A percentile compares a stretch with the other conserved stretches of the same genome.
phyloP scores from a whole-genome alignment of 2,113 vertebrate genomes.

The Syngnathus floridae region DNA sequence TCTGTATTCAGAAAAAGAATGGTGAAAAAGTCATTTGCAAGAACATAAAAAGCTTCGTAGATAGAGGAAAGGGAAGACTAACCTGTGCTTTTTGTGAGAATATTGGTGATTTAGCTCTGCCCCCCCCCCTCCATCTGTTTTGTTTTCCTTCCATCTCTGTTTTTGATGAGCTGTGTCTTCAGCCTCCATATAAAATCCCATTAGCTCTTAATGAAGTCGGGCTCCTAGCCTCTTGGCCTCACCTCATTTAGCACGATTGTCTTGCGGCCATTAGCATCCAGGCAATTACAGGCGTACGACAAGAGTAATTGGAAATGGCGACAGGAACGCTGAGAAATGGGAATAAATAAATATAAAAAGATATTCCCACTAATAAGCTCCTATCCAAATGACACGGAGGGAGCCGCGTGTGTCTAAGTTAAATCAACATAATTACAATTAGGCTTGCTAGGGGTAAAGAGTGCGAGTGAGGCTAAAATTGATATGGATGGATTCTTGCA shows the following conservation, averaged over 20 bases:
- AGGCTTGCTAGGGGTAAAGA: conserved; percentile 76
- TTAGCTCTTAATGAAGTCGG: conserved; percentile 99
- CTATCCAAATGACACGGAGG: conserved; percentile 71
- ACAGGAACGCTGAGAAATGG: conserved; percentile 96
- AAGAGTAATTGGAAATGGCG: conserved; percentile 99
- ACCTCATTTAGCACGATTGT: conserved; percentile 99
- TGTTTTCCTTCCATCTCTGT: conserved; percentile 74
- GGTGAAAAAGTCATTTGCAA: conserved; percentile 17
- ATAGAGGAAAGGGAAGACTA: conserved; percentile 30
- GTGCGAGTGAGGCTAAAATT: conserved; percentile 49
- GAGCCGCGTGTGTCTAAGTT: conserved; percentile 80
- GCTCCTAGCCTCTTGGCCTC: conserved; percentile 97
- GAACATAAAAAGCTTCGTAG: conserved; percentile 25
- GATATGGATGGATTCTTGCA: conserved; percentile 50
- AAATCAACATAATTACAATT: conserved; percentile 99
- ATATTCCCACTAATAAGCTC: conserved; percentile 99
- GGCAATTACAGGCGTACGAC: conserved; percentile 99
- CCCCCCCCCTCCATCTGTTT: conserved; percentile 68
- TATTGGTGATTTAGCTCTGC: conserved; percentile 60
- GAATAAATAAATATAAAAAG: conserved; percentile 93
- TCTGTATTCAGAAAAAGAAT: conserved; percentile 17
- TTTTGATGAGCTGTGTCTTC: conserved; percentile 79
- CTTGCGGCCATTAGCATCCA: conserved; percentile 98
- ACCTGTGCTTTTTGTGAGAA: conserved; percentile 49
- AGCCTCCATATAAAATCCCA: conserved; percentile 93